phyloP scores from a whole-genome alignment of 2,888 invertebrate genomes.

The Gryllus longicercus region DNA sequence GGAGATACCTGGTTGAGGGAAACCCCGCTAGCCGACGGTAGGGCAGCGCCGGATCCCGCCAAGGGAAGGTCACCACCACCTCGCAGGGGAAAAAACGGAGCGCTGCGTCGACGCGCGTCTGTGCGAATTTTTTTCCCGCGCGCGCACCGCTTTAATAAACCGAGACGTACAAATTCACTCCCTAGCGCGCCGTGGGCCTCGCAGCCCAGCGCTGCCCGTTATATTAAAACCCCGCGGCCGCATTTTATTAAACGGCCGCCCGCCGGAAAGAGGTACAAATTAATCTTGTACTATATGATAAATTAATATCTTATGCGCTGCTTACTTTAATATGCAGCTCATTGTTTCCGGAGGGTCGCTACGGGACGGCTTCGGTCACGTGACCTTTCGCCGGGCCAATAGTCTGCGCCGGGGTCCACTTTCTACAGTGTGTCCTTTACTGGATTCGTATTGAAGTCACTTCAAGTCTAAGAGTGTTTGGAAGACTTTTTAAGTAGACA shows the following conservation, averaged over 20 bases:
- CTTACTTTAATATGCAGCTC: neutral
- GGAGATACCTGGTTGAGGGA: no score
- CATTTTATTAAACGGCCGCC: constrained; percentile 11
- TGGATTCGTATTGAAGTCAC: no score
- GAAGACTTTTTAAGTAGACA: no score
- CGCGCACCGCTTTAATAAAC: neutral
- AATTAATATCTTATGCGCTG: constrained; percentile 8
- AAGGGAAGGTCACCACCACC: no score
- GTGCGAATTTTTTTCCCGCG: neutral
- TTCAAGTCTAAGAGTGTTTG: no score
- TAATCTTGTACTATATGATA: constrained; percentile 10
- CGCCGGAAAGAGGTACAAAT: constrained; percentile 10
- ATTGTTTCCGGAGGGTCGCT: neutral
- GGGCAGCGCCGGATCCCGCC: no score
- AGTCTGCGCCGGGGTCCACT: no score
- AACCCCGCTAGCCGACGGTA: no score
- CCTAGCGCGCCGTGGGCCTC: neutral
- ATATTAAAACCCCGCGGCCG: constrained; percentile 3
- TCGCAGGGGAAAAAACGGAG: no score
- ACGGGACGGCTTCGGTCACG: neutral
- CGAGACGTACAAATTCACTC: constrained; percentile 2
- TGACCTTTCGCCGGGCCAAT: neutral
- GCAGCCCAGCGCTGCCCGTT: neutral
- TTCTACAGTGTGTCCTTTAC: no score
- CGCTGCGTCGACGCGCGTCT: neutral